Evolutionary conservation across 2,888 invertebrate species (phyloP).

Genomic region (Melitaea athalia): DNA sequence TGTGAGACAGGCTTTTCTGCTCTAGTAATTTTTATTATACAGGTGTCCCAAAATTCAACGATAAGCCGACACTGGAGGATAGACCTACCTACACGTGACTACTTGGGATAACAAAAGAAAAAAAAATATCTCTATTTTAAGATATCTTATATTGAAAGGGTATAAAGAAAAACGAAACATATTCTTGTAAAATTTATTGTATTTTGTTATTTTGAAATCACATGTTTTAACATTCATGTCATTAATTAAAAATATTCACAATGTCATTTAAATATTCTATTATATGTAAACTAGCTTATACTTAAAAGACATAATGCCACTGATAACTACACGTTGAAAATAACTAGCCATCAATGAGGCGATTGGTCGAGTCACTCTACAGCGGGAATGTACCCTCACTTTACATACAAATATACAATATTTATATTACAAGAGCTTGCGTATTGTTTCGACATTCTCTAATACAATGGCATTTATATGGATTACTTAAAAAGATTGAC

Average conservation of each 20-base stretch:
- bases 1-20: no score
- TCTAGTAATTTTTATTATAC: no score
- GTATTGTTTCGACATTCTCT: slow-evolving; percentile 73
- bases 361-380: slow-evolving; percentile 80
- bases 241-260: slow-evolving; percentile 86
- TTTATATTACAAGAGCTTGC: slow-evolving; percentile 77
- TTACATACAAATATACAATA: slow-evolving; percentile 80
- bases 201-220: slow-evolving; percentile 84
- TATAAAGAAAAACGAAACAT: slow-evolving; percentile 38
- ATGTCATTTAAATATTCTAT: slow-evolving; percentile 85
- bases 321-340: slow-evolving; percentile 71
- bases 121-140: no score
- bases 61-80: no score
- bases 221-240: slow-evolving; percentile 85
- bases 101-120: no score
- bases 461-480: slow-evolving; percentile 80
- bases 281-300: slow-evolving; percentile 82
- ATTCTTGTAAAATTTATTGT: slow-evolving; percentile 83
- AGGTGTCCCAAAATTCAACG: no score
- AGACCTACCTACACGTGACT: no score
- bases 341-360: slow-evolving; percentile 64
- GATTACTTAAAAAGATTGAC: slow-evolving; percentile 72
- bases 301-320: slow-evolving; percentile 81
- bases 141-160: no score
- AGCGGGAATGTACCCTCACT: slow-evolving; percentile 68